Evolutionary conservation across 1,140 invertebrate species (phyloP).

Genomic region (Brachionus angularis): DNA sequence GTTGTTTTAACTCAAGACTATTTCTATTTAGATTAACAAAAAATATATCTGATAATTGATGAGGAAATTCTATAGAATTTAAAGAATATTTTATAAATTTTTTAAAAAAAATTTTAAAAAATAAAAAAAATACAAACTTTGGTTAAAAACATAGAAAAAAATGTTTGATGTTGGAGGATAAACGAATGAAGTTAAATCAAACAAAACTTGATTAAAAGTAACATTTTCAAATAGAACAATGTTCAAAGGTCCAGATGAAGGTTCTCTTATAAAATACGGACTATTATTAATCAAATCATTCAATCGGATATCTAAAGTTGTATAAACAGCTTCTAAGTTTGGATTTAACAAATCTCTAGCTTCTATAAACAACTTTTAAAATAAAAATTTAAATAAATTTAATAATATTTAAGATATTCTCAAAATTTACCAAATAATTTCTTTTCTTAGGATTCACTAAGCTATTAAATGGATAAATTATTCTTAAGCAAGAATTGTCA

Average conservation of each 20-base stretch:
- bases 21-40: not conserved
- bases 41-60: not conserved
- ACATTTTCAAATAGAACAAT: constrained; percentile 11
- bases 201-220: not conserved
- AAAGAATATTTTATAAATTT: not conserved
- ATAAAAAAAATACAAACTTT: too few species aligned
- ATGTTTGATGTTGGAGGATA: not conserved
- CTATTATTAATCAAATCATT: not conserved
- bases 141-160: constrained; percentile 14
- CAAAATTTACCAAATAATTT: constrained; percentile 19
- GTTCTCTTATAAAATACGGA: constrained; percentile 3
- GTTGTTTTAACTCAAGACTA: not conserved
- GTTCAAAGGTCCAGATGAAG: not conserved
- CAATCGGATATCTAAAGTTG: constrained; percentile 1
- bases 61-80: not conserved
- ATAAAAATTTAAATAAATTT: not conserved
- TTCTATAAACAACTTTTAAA: constrained; percentile 9
- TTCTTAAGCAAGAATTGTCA: not conserved
- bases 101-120: not conserved
- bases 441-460: not conserved
- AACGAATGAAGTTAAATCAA: not conserved
- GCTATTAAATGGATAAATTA: constrained; percentile 19
- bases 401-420: not conserved
- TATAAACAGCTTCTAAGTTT: not conserved
- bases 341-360: not conserved